Conservation (phyloP, 2,113 vertebrate genomes). For the Microcebus ravelobensis region DNA sequence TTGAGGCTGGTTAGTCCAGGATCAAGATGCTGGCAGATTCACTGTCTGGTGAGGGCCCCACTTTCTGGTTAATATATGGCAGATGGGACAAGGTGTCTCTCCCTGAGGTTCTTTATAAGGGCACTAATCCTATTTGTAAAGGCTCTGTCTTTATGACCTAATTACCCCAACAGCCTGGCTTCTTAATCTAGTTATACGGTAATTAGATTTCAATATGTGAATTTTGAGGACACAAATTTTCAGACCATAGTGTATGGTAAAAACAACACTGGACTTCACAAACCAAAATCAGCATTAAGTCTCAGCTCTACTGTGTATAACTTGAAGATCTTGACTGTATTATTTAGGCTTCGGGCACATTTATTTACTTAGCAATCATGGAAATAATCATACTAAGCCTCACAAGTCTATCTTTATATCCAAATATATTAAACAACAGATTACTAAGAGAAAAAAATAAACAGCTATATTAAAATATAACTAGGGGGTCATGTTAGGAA, state of each 20-base stretch:
- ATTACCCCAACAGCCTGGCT: neutral
- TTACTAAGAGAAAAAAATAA: neutral
- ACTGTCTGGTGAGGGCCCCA: neutral
- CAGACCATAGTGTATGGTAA: neutral
- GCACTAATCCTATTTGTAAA: neutral
- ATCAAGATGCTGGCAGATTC: neutral
- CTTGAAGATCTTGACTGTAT: neutral
- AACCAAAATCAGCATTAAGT: neutral
- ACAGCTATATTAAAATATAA: neutral
- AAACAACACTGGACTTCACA: neutral
- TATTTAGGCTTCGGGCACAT: neutral
- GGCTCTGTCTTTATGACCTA: neutral
- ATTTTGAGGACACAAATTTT: neutral
- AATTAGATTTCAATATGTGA: neutral
- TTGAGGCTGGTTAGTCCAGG: neutral
- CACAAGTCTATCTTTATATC: neutral
- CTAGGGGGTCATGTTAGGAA: neutral
- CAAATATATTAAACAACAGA: neutral
- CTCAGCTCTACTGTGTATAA: neutral
- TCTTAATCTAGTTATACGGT: neutral
- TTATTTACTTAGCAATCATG: neutral
- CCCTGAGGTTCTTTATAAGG: neutral
- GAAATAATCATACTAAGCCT: neutral
- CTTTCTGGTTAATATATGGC: neutral
- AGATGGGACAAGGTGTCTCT: neutral